Percentiles rank a stretch among this genome's conserved stretches.
These are phyloP conservation scores for Brachionus angularis DNA, from an alignment of 1,140 invertebrate genomes.

Conservation along the genomic window DNA sequence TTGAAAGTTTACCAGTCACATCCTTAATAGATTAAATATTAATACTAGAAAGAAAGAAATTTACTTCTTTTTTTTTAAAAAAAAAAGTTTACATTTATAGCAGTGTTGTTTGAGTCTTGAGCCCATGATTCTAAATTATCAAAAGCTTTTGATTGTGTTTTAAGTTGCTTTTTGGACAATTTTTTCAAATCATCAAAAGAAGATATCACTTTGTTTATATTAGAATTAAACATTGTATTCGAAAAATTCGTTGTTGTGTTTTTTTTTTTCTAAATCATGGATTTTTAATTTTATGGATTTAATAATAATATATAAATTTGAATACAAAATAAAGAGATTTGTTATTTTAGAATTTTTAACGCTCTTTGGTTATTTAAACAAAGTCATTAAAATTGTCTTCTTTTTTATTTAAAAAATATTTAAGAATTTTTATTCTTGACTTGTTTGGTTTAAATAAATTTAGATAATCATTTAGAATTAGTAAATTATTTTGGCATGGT, in stretches of 20 bases:
- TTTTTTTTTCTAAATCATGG: background rate
- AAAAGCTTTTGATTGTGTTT: slow-evolving; percentile 18
- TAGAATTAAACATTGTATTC: slow-evolving; percentile 8
- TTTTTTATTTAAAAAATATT: too few relatives aligned
- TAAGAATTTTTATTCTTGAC: too few relatives aligned
- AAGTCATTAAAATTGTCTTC: too few relatives aligned
- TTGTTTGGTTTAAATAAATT: too few relatives aligned
- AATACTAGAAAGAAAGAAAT: too few relatives aligned
- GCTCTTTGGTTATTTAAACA: too few relatives aligned
- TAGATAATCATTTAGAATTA: too few relatives aligned
- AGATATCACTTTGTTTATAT: slow-evolving; percentile 16
- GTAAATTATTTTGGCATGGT: too few relatives aligned
- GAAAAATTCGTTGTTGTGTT: background rate
- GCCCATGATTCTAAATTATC: slow-evolving; percentile 20
- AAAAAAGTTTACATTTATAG: background rate
- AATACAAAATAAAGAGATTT: too few relatives aligned
- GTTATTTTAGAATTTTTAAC: too few relatives aligned
- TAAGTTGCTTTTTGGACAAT: slow-evolving; percentile 16
- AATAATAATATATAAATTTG: too few relatives aligned
- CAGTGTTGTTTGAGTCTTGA: slow-evolving; percentile 25
- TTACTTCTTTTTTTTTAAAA: too few relatives aligned
- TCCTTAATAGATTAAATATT: background rate
- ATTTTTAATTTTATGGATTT: slow-evolving; percentile 5
- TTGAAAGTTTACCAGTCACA: background rate
- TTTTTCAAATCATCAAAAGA: slow-evolving; percentile 41